Evolutionary conservation across 2,113 vertebrate species (phyloP).

Genomic region (Zosterops lateralis): DNA sequence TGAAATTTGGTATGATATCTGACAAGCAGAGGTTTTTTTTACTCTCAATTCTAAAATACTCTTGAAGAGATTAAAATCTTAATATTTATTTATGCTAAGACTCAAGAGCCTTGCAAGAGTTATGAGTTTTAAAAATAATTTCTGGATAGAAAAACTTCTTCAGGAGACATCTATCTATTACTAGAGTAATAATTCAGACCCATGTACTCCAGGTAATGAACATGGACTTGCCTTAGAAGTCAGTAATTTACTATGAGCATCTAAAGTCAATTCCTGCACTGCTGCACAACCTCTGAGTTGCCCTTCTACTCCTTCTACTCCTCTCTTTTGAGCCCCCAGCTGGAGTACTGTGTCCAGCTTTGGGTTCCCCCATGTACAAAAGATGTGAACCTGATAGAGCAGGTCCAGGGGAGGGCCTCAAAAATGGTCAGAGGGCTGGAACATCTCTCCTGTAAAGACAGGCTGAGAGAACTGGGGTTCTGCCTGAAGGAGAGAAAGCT

Average conservation of each 20-base stretch:
- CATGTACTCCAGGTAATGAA: background rate
- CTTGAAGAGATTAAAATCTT: background rate
- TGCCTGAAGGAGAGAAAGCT: background rate
- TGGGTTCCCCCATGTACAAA: accelerated
- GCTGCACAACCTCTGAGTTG: background rate
- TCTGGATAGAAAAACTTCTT: background rate
- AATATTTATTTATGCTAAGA: background rate
- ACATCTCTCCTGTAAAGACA: background rate
- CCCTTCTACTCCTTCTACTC: background rate
- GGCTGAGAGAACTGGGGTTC: background rate
- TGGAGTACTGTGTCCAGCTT: background rate
- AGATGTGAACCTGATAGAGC: background rate
- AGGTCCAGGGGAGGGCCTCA: background rate
- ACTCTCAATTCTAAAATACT: background rate
- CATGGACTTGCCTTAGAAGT: background rate
- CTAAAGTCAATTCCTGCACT: background rate
- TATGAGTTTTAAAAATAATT: background rate
- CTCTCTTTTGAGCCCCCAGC: background rate
- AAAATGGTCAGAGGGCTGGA: background rate
- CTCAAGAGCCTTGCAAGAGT: background rate
- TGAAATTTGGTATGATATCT: background rate
- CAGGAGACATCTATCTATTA: background rate
- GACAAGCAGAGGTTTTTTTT: background rate
- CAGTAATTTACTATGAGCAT: background rate
- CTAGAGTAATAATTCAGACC: background rate